Percentiles rank a stretch among this genome's conserved stretches.
phyloP scores from a whole-genome alignment of 2,888 invertebrate genomes.

The Hyposoter didymator region DNA sequence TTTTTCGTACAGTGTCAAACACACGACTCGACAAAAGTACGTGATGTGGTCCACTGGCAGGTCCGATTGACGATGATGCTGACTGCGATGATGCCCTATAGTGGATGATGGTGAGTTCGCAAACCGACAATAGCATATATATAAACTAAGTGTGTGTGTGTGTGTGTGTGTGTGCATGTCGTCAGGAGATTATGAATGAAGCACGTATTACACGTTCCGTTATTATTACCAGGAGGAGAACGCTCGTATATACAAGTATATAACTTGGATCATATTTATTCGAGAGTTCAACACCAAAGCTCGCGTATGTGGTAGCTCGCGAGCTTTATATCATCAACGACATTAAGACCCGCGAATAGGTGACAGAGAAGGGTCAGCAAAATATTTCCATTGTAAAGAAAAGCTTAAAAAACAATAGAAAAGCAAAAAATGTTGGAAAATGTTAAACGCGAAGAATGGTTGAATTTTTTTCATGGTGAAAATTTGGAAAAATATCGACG shows the following conservation, averaged over 20 bases:
- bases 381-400: neutral
- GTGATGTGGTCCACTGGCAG: constrained; percentile 53
- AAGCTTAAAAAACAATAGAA: neutral
- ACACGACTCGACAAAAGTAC: constrained; percentile 71
- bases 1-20: constrained; percentile 1
- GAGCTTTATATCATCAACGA: constrained; percentile 36
- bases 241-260: constrained; percentile 36
- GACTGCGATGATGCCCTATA: constrained; percentile 35
- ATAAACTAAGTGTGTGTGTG: constrained; percentile 37
- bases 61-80: constrained; percentile 52
- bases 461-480: neutral
- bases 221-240: constrained; percentile 64
- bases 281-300: constrained; percentile 26
- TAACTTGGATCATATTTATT: constrained; percentile 12
- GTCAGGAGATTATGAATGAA: constrained; percentile 68
- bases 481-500: neutral
- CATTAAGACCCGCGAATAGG: constrained; percentile 46
- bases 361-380: constrained; percentile 8
- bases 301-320: constrained; percentile 51
- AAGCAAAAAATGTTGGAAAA: neutral
- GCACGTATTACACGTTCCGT: constrained; percentile 69
- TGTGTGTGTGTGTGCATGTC: constrained; percentile 54
- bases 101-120: constrained; percentile 70
- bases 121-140: constrained; percentile 48
- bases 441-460: neutral